Evolutionary conservation across 2,797 vertebrate species (phyloP), one percentile per base, ranked within the genome.

Genomic region (Peromyscus attwateri): DNA sequence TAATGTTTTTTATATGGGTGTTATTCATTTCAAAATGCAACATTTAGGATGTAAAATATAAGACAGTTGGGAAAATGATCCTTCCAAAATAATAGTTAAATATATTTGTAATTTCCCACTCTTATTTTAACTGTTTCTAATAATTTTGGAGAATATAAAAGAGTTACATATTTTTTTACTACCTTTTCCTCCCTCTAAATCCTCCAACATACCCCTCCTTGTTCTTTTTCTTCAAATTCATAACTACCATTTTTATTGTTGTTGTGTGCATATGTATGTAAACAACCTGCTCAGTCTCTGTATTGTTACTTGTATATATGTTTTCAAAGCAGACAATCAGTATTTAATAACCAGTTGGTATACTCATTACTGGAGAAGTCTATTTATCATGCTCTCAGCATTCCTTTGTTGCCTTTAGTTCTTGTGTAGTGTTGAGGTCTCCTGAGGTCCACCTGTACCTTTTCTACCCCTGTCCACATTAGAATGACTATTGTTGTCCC

Each of bases 11-110:
- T 83, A 31, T 64, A 43, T 64, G n/a, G 3, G 2, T 64, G 3
- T 43, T 92, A 91, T 16, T 83, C 17, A 57, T 75, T 95, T 84
- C 43, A 84, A 87, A 73, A 68, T 66, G 14, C 57, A 73, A 91
- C 87, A 71, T 82, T 64, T 64, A 31, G 37, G 29, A 31, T 84
- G 16, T 31, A 64, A 64, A 84, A 21, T 29, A 64, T n/a, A 70
- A 27, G 43, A 46, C 6, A 83, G 21, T 80, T 5, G 46, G n/a
- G 1, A 12, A 84, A 64, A 87, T 73, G 19, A 12, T 80, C 1
- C 31, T 12, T 70, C 19, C 21, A 64, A 62, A 81, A 84, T 92
- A n/a, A 87, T 92, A 17, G 16, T 52, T 19, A 43, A 76, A 64
- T 73, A 21, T 70, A 92, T 90, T 68, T 87, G 81, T 60, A 88